phyloP scores from a whole-genome alignment of 2,888 invertebrate genomes.

The Rhagophthalmus giganteus region DNA sequence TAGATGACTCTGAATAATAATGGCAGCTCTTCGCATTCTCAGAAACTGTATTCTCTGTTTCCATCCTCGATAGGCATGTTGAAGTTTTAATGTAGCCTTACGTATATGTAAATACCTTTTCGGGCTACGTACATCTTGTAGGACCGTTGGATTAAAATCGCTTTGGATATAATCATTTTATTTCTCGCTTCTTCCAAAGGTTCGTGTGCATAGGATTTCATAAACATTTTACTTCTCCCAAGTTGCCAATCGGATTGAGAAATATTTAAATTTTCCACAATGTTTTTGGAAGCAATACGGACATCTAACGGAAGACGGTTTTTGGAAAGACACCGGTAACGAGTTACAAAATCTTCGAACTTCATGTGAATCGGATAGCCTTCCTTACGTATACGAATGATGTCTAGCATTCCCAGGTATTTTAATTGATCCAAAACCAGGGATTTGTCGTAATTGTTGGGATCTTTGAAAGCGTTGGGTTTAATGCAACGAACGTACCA shows the following conservation, averaged over 20 bases:
- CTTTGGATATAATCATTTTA: conserved; percentile 68
- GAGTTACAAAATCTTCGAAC: conserved; percentile 72
- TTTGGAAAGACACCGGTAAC: conserved; percentile 73
- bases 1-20: conserved; percentile 83
- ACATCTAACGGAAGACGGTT: conserved; percentile 57
- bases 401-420: conserved; percentile 92
- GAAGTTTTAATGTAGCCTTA: conserved; percentile 72
- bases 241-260: conserved; percentile 84
- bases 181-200: conserved; percentile 81
- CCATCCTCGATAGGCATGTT: conserved; percentile 86
- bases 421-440: conserved; percentile 85
- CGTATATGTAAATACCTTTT: conserved; percentile 68
- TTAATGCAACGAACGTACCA: conserved; percentile 95
- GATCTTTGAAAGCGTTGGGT: conserved; percentile 82
- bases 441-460: conserved; percentile 77
- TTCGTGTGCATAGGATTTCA: conserved; percentile 79
- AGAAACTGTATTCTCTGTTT: conserved; percentile 80
- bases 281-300: conserved; percentile 53
- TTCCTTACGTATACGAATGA: conserved; percentile 86
- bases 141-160: conserved; percentile 73
- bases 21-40: conserved; percentile 77
- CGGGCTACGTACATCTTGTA: conserved; percentile 70
- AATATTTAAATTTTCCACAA: conserved; percentile 68
- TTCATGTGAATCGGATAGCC: conserved; percentile 86
- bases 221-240: conserved; percentile 83